Percentiles rank a stretch among this genome's conserved stretches.
These are phyloP conservation scores for Thymallus thymallus DNA, from an alignment of 2,113 vertebrate species.

Conservation along the genomic window DNA sequence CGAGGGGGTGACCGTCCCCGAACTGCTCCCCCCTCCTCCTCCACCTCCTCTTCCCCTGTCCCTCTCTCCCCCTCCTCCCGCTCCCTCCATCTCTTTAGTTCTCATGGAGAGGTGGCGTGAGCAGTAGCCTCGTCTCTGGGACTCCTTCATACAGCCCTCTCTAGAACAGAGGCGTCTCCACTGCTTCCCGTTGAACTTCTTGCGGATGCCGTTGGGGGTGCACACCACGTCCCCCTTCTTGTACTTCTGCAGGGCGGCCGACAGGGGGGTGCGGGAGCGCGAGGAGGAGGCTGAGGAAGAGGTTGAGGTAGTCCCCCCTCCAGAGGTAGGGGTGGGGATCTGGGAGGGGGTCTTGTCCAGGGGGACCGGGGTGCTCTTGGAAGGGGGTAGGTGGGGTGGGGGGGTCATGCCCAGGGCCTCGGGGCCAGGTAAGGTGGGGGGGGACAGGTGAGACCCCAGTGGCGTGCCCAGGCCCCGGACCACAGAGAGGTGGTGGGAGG, in stretches of 20 bases:
- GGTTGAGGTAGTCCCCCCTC: constrained; percentile 36
- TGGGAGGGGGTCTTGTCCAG: constrained; percentile 63
- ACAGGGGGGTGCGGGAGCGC: constrained; percentile 83
- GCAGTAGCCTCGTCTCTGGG: constrained; percentile 88
- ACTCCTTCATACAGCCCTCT: constrained; percentile 94
- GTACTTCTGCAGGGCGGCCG: constrained; percentile 86
- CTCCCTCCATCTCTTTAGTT: constrained; percentile 89
- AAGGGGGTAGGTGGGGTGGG: constrained; percentile 65
- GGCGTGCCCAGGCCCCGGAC: constrained; percentile 57
- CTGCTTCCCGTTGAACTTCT: constrained; percentile 94
- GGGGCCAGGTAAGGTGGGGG: constrained; percentile 40
- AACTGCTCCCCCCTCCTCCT: constrained; percentile 78
- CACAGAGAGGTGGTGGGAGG: constrained; percentile 62
- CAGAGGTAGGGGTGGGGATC: constrained; percentile 60
- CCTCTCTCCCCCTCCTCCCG: constrained; percentile 68
- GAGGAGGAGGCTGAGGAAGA: constrained; percentile 70
- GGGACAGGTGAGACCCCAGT: constrained; percentile 33
- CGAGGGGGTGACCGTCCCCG: constrained; percentile 75
- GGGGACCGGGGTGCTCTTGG: background rate
- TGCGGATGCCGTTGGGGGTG: constrained; percentile 89
- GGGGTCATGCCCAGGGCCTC: constrained; percentile 48
- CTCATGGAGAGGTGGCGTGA: constrained; percentile 91
- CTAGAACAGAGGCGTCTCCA: constrained; percentile 90
- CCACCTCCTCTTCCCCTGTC: constrained; percentile 62
- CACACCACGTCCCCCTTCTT: constrained; percentile 93